Base-by-base conservation (phyloP, 2,888 invertebrate species). In the Andrena camellia region DNA sequence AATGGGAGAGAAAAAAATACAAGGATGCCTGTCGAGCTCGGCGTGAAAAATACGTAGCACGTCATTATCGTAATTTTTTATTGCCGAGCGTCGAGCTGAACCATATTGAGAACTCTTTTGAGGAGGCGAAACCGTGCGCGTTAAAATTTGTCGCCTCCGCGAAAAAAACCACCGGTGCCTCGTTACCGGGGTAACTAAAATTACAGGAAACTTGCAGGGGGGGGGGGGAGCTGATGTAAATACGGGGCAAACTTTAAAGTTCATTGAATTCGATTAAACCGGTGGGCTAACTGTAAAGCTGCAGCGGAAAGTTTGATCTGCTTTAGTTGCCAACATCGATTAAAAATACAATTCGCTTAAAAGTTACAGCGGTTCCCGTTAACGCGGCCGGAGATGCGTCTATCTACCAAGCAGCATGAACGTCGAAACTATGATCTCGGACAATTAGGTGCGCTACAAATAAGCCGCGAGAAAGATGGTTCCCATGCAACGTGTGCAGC, bases 281-380 rank as follows among this genome's bases (percentile, higher is more conserved):
- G 42, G 29, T 1, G 33, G n/a, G 33, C 23, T 69, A 73, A 64
- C 64, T 31, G 80, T 73, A 52, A 63, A 63, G 26, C 59, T 63
- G 42, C 33, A 48, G 52, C 52, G 64, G 67, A 48, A 71, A 78
- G 71, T 78, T 80, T 71, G 62, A 57, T 80, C 80, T 23, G 54
- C 13, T 20, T 59, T 33, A 57, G 78, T 68, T 67, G 52, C 33
- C 2, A 26, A 29, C 42, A 8, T 50, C 8, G 26, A 67, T 69
- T 64, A 80, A 81, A 81, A 80, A 81, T 80, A 68, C 57, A 69
- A 73, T 80, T 81, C 68, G 60, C 48, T 72, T 48, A 23, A 62
- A 69, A 69, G 68, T 81, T 79, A 17, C 64, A 29, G 73, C 29
- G 35, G 50, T 69, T 69, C 33, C 62, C 67, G 69, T 73, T 69